phyloP scores from a whole-genome alignment of 2,888 invertebrate genomes.

The Ceriagrion tenellum region DNA sequence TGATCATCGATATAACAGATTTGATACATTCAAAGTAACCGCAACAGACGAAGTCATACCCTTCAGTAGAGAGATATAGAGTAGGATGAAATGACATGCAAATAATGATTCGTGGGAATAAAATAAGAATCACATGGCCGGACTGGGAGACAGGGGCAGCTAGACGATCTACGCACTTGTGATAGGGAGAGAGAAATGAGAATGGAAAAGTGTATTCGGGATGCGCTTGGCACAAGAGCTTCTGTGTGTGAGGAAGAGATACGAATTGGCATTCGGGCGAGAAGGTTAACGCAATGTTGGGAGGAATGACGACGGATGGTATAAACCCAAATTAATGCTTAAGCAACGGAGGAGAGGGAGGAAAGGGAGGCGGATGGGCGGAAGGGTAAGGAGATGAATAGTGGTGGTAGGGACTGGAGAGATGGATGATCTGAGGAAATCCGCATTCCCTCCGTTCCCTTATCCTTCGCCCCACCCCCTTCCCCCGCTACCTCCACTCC shows the following conservation, averaged over 20 bases:
- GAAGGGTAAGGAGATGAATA: background rate
- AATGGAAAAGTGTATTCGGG: background rate
- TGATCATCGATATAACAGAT: background rate
- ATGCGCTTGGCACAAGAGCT: background rate
- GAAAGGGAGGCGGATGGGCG: background rate
- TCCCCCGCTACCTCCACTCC: too few species aligned
- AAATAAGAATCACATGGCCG: background rate
- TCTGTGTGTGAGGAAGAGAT: background rate
- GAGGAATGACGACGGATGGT: background rate
- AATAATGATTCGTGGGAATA: background rate
- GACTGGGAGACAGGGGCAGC: background rate
- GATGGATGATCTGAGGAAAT: constrained; percentile 10
- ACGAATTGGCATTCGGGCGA: background rate
- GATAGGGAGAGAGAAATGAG: background rate
- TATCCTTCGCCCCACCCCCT: background rate
- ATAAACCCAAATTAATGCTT: background rate
- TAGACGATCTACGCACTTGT: background rate
- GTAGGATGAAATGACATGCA: background rate
- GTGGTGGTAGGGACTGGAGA: background rate
- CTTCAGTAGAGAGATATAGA: background rate
- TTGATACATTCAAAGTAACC: background rate
- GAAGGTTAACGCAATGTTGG: background rate
- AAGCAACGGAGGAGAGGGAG: background rate
- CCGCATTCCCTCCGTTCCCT: background rate
- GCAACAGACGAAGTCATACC: background rate